These are phyloP conservation scores for Sipha maydis DNA, from an alignment of 2,888 invertebrate genomes.

Conservation along the genomic window DNA sequence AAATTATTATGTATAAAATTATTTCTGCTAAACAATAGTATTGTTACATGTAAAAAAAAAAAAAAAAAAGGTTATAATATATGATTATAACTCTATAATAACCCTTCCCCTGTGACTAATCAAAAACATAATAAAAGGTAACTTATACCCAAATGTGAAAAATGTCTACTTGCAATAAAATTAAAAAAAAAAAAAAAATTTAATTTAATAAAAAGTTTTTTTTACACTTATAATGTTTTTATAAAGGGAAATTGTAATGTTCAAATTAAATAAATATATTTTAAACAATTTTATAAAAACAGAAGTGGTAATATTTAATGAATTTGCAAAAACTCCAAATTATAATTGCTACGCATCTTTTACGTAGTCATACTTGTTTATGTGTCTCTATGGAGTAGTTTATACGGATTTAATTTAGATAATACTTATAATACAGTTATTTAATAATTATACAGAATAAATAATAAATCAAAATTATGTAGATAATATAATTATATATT, in stretches of 20 bases:
- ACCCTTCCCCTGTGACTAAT: not conserved
- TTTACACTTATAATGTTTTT: not conserved
- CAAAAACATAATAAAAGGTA: not conserved
- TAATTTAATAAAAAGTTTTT: not conserved
- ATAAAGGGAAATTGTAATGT: not conserved
- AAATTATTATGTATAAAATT: no score
- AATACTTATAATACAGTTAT: constrained; percentile 7
- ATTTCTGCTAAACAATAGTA: no score
- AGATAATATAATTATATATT: not conserved
- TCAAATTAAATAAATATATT: constrained; percentile 17
- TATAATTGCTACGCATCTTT: constrained; percentile 2
- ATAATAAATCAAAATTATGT: not conserved
- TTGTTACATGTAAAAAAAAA: no score
- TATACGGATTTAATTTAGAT: constrained; percentile 36
- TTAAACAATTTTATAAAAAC: constrained; percentile 13
- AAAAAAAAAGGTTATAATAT: not conserved
- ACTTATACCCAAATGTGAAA: not conserved
- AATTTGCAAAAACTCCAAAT: not conserved
- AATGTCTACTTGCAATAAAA: not conserved
- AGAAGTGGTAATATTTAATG: not conserved
- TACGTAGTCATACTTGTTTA: constrained; percentile 26
- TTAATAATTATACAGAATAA: constrained; percentile 16
- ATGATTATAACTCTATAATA: not conserved
- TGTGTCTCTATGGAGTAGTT: constrained; percentile 10
- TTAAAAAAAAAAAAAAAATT: not conserved